A percentile compares a stretch with the other conserved stretches of the same genome.
These are phyloP conservation scores for Tetraodon nigroviridis DNA, from an alignment of 2,113 vertebrate species.

Conservation along the genomic window DNA sequence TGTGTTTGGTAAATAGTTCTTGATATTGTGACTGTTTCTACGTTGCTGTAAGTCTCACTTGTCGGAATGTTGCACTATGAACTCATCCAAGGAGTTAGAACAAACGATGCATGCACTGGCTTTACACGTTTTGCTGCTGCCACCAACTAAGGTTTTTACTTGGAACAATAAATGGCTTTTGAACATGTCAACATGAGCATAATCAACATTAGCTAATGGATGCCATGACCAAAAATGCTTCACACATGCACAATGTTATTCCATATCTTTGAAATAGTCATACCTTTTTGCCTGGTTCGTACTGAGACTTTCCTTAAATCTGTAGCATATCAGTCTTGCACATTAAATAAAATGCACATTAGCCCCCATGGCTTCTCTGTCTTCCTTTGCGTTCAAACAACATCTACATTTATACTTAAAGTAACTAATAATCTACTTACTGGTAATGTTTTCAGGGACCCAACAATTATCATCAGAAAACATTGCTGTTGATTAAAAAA, in stretches of 20 bases:
- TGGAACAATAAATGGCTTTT: slow-evolving; percentile 44
- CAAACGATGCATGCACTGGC: slow-evolving; percentile 46
- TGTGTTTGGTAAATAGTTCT: slow-evolving; percentile 46
- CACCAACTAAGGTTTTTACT: slow-evolving; percentile 49
- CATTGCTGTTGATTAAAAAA: neutral
- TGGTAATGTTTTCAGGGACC: no score
- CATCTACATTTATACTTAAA: no score
- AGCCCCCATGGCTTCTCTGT: slow-evolving; percentile 1
- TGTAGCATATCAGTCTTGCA: slow-evolving; percentile 38
- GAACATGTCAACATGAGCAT: slow-evolving; percentile 30
- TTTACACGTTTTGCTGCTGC: slow-evolving; percentile 41
- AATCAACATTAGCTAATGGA: slow-evolving; percentile 28
- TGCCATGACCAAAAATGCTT: slow-evolving; percentile 54
- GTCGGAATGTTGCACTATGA: slow-evolving; percentile 58
- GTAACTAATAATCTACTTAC: no score
- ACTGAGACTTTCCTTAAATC: slow-evolving; percentile 18
- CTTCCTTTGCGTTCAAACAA: slow-evolving; percentile 7
- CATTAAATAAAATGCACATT: slow-evolving; percentile 43
- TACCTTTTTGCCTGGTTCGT: slow-evolving; percentile 30
- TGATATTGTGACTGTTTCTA: slow-evolving; percentile 44
- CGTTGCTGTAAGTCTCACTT: slow-evolving; percentile 29
- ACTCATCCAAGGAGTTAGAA: slow-evolving; percentile 29
- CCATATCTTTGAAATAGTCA: slow-evolving; percentile 18
- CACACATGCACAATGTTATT: slow-evolving; percentile 36
- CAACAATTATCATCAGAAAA: no score